Percentiles rank a stretch among this genome's conserved stretches.
phyloP scores from a whole-genome alignment of 2,113 vertebrate species.

The Murina feae region DNA sequence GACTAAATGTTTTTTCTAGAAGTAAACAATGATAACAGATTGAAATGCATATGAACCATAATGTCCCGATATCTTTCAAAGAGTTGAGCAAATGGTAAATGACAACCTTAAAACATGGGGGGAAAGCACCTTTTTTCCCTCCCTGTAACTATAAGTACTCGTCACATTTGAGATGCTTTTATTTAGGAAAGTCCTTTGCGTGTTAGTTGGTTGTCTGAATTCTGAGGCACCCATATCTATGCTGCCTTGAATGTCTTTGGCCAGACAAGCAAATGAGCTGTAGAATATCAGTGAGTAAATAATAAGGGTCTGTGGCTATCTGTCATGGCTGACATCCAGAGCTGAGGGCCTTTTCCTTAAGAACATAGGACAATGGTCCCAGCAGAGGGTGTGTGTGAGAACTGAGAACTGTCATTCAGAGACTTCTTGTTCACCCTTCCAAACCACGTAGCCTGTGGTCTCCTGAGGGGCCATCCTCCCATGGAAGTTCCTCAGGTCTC shows the following conservation, averaged over 20 bases:
- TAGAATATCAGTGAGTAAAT: neutral
- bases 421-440: neutral
- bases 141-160: neutral
- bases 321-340: neutral
- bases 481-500: neutral
- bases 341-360: neutral
- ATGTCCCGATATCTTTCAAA: neutral
- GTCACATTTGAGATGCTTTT: neutral
- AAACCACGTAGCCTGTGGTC: neutral
- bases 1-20: neutral
- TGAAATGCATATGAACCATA: neutral
- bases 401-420: neutral
- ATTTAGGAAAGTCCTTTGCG: neutral
- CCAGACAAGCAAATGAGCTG: neutral
- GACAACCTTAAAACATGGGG: neutral
- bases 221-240: neutral
- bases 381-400: neutral
- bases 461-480: neutral
- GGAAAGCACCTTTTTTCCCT: neutral
- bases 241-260: neutral
- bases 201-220: neutral
- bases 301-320: too few relatives aligned
- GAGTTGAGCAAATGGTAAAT: neutral
- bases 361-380: neutral
- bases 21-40: neutral